Evolutionary conservation across 1,140 invertebrate species (phyloP), one percentile per base, ranked within the genome.

Genomic region (Drosophila prosaltans): DNA sequence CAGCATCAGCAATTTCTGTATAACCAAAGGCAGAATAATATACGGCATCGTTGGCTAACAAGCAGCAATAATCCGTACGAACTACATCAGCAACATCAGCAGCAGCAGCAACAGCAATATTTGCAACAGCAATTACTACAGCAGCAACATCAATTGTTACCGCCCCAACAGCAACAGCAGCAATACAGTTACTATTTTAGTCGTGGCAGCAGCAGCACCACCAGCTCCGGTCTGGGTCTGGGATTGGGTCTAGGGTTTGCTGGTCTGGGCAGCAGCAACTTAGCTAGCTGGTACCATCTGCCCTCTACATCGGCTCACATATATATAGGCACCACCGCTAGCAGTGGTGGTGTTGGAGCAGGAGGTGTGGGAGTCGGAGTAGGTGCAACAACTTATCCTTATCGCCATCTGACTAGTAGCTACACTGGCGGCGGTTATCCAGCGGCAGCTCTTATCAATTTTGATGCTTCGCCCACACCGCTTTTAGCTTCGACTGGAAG

Each of bases 301-400:
- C 83, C 83, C 62, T 89, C 83, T 40, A 89, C 84, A 11, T 90
- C 84, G 84, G 84, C 84, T 32, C 84, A 88, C 65, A 83, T 88
- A 8, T 88, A 89, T 16, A 88, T 88, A 7, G 84, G 84, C 69
- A 89, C 79, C 70, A 89, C 75, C 65, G 81, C 79, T 72, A 81
- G 72, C 75, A 69, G 70, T 45, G 64, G 48, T 30, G 64, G 32
- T 3, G 28, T n/a, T 9, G 28, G 51, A 48, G 24, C 32, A 36
- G 57, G 11, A 24, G 55, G 10, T 2, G 40, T 16, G 3, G 55
- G 65, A n/a, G 66, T 21, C 10, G 45, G 32, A 9, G 70, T 74
- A 11, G 57, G 45, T 3, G 59, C 39, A 36, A 54, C 75, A 9
- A 51, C 73, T 2, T 89, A 84, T 71, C 66, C 83, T 0, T 86